Evolutionary conservation across 2,797 vertebrate species (phyloP).

Genomic region (Anableps anableps): DNA sequence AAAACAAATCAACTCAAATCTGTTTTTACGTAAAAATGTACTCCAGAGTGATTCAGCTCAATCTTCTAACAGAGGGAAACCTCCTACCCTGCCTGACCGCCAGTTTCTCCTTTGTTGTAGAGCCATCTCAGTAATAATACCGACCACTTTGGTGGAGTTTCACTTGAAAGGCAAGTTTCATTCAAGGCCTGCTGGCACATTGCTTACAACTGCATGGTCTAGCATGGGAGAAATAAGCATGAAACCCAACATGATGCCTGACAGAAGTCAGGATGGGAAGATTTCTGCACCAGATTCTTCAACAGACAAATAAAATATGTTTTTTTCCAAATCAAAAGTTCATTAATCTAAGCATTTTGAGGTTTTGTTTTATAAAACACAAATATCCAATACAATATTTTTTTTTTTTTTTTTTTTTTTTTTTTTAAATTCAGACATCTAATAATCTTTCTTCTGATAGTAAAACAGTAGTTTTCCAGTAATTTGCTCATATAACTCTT

Average conservation of each 20-base stretch:
- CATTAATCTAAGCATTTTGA: neutral
- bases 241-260: neutral
- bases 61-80: neutral
- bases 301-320: neutral
- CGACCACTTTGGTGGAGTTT: conserved; percentile 3
- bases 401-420: neutral
- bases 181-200: neutral
- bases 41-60: neutral
- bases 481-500: neutral
- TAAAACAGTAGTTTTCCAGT: neutral
- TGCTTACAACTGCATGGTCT: neutral
- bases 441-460: neutral
- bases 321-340: neutral
- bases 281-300: neutral
- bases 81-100: neutral
- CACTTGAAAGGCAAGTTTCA: conserved; percentile 27
- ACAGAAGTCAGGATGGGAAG: no score
- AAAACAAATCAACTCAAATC: neutral
- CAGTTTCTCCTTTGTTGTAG: conserved; percentile 19
- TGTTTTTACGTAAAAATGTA: neutral
- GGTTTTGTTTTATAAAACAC: neutral
- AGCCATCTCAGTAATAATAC: neutral
- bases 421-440: neutral
- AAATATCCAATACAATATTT: neutral
- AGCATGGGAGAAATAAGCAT: neutral